phyloP scores from a whole-genome alignment of 2,113 vertebrate genomes.

The Lonchura striata region DNA sequence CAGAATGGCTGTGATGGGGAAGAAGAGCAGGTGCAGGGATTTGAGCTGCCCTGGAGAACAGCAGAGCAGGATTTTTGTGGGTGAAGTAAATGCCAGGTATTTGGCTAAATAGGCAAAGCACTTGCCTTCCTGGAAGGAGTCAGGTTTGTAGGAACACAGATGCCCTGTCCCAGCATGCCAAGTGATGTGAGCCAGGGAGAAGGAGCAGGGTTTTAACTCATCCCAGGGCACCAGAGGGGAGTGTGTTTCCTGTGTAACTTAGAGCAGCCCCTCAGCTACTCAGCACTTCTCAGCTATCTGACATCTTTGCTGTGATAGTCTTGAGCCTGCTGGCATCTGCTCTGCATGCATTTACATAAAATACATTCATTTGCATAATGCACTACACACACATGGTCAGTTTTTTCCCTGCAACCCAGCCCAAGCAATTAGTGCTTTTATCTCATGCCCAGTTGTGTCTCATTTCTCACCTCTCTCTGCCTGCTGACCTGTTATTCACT shows the following conservation, averaged over 20 bases:
- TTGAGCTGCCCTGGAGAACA: neutral
- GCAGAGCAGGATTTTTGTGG: neutral
- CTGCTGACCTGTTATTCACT: neutral
- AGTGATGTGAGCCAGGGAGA: neutral
- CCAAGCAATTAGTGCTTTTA: slow-evolving; percentile 1
- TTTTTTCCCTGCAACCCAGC: neutral
- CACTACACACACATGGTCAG: neutral
- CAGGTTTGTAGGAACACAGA: neutral
- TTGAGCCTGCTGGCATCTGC: slow-evolving; percentile 24
- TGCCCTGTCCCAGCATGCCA: neutral
- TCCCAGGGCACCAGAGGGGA: neutral
- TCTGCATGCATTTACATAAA: slow-evolving; percentile 59
- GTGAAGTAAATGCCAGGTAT: neutral
- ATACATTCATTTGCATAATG: slow-evolving; percentile 37
- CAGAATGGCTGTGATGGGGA: fast-evolving
- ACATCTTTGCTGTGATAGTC: neutral
- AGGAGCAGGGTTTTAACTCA: neutral
- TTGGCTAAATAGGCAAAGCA: neutral
- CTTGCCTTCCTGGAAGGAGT: neutral
- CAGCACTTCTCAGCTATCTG: neutral
- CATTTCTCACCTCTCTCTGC: neutral
- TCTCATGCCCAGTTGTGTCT: neutral
- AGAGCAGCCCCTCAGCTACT: neutral
- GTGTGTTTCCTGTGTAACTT: neutral
- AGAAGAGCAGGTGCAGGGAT: neutral